Conservation (phyloP, 1,140 invertebrate genomes). For the Copidosoma floridanum region DNA sequence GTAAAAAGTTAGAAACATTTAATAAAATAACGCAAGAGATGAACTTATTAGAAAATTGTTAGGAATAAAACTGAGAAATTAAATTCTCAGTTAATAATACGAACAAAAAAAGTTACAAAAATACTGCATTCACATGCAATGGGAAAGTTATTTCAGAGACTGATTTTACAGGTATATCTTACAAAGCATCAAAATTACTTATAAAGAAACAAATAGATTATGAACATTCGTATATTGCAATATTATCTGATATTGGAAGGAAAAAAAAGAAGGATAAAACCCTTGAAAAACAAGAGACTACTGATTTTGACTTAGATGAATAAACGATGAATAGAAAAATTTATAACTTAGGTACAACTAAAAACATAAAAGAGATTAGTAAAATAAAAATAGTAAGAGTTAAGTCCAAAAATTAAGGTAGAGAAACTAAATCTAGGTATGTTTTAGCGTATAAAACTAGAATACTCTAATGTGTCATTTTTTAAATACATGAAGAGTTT, state of each 20-base stretch:
- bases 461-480: slow-evolving; percentile 31
- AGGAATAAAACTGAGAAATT: slow-evolving; percentile 29
- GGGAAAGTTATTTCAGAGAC: not conserved
- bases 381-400: slow-evolving; percentile 9
- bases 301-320: not conserved
- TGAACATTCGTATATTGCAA: not conserved
- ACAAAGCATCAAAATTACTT: slow-evolving; percentile 5
- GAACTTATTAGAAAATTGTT: slow-evolving; percentile 23
- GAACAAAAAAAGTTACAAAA: not conserved
- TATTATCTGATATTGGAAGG: slow-evolving; percentile 32
- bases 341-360: not conserved
- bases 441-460: slow-evolving; percentile 32
- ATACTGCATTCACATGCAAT: not conserved
- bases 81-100: slow-evolving; percentile 10
- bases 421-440: slow-evolving; percentile 27
- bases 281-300: too few relatives aligned
- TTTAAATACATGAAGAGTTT: slow-evolving; percentile 29
- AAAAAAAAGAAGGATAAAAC: slow-evolving; percentile 21
- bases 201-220: slow-evolving; percentile 17
- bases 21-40: slow-evolving; percentile 25
- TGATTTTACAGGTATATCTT: too few relatives aligned
- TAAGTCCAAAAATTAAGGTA: slow-evolving; percentile 8
- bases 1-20: slow-evolving; percentile 18
- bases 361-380: slow-evolving; percentile 20
- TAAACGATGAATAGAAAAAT: not conserved